Conservation (phyloP, 1,140 invertebrate genomes). For the Trichonephila clavipes region DNA sequence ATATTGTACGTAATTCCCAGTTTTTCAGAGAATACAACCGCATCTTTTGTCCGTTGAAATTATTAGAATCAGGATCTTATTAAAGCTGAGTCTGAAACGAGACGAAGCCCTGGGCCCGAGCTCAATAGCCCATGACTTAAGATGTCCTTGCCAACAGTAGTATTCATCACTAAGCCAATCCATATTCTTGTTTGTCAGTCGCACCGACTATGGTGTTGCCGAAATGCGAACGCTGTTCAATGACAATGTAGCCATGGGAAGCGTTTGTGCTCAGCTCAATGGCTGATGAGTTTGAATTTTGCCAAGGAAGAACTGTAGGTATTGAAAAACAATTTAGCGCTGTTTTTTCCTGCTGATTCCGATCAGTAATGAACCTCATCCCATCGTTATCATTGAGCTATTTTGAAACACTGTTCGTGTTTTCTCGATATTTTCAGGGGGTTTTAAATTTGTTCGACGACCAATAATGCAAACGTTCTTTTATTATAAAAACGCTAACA, state of each 20-base stretch:
- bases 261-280: not conserved
- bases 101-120: too few species aligned
- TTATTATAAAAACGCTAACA: not conserved
- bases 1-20: too few species aligned
- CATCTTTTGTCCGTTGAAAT: not conserved
- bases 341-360: not conserved
- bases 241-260: not conserved
- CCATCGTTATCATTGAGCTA: not conserved
- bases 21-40: too few species aligned
- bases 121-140: too few species aligned
- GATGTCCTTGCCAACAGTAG: too few species aligned
- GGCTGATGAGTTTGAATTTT: not conserved
- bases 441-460: not conserved
- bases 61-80: not conserved
- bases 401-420: too few species aligned
- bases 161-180: too few species aligned
- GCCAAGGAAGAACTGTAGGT: not conserved
- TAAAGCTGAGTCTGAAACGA: not conserved
- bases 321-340: not conserved
- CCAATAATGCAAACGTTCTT: not conserved
- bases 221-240: not conserved
- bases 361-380: not conserved
- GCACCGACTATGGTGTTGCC: not conserved
- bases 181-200: not conserved
- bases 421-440: too few species aligned